Percentiles rank a stretch among this genome's conserved stretches.
These are phyloP conservation scores for Pocillopora meandrina DNA, from an alignment of 92 coral and sea anemone genomes.

Conservation along the genomic window DNA sequence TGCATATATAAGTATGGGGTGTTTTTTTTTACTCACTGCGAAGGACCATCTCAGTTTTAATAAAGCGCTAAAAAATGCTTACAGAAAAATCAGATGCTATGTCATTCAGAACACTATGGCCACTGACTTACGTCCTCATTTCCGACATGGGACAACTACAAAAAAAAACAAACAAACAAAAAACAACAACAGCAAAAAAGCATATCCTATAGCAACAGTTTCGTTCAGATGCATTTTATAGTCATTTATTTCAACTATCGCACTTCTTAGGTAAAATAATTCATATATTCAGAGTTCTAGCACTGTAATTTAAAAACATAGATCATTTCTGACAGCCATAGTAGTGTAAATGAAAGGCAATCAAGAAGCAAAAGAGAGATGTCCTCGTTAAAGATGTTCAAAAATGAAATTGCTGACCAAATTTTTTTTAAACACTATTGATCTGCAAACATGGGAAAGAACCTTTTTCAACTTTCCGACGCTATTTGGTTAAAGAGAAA, in stretches of 20 bases:
- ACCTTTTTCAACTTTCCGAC: conserved; percentile 1
- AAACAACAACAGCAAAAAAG: too few relatives aligned
- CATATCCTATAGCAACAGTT: too few relatives aligned
- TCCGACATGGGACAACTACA: too few relatives aligned
- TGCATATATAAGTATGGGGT: too few relatives aligned
- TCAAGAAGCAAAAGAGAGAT: neutral
- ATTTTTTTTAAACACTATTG: neutral
- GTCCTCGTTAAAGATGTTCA: neutral
- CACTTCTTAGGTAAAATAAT: neutral
- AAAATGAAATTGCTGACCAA: neutral
- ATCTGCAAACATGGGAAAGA: neutral
- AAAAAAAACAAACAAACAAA: too few relatives aligned
- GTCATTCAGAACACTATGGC: too few relatives aligned
- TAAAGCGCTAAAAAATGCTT: too few relatives aligned
- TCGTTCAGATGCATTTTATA: neutral
- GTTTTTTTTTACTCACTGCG: too few relatives aligned
- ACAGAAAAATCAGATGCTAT: too few relatives aligned
- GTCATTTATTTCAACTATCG: neutral
- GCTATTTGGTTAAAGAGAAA: neutral
- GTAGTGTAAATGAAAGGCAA: neutral
- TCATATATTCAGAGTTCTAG: neutral
- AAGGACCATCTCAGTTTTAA: too few relatives aligned
- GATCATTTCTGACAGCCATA: neutral
- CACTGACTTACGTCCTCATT: too few relatives aligned
- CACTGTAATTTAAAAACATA: neutral